Base-by-base conservation (phyloP, 2,797 vertebrate species). In the Emydoidea blandingii region DNA sequence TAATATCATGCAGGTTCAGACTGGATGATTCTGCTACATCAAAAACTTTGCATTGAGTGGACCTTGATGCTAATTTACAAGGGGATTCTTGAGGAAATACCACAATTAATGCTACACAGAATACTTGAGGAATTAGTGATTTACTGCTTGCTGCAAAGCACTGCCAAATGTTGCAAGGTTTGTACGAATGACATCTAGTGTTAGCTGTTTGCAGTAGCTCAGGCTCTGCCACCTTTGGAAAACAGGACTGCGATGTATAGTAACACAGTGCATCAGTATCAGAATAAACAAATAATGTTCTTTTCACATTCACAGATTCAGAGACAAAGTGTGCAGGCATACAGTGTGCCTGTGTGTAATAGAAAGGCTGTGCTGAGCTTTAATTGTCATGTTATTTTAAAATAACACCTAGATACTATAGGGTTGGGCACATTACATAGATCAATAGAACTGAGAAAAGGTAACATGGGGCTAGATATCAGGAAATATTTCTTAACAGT, bases 51-150 rank as follows among this genome's bases (percentile, higher is more conserved):
- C 47, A 19, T 44, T n/a, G 87, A 90, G 41, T 57, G 15, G 47
- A 81, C 79, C n/a, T 68, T 92, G 11, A 92, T 95, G 81, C 52
- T 93, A 88, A 92, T 9, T 68, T 57, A 81, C 44, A 89, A 53
- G 16, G 72, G 31, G 19, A 68, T 88, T 95, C 89, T 72, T 92
- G 54, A 91, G 83, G 88, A 87, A 25, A 23, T 37, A 9, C 59
- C 56, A 59, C 47, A 54, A 56, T 78, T 79, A n/a, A 53, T 93
- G 44, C 34, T 37, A 68, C 23, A 52, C 47, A 89, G 54, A 4
- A 91, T 54, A 79, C 34, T 74, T 85, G 65, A 80, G 29, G 83
- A 90, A 87, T 72, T 23, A 82, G 57, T 86, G 68, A 92, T 41
- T 91, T 79, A 25, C n/a, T 84, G 59, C 83, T 84, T 37, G 8